These are phyloP conservation scores for Macquaria australasica DNA, from an alignment of 2,113 vertebrate species.

Conservation along the genomic window DNA sequence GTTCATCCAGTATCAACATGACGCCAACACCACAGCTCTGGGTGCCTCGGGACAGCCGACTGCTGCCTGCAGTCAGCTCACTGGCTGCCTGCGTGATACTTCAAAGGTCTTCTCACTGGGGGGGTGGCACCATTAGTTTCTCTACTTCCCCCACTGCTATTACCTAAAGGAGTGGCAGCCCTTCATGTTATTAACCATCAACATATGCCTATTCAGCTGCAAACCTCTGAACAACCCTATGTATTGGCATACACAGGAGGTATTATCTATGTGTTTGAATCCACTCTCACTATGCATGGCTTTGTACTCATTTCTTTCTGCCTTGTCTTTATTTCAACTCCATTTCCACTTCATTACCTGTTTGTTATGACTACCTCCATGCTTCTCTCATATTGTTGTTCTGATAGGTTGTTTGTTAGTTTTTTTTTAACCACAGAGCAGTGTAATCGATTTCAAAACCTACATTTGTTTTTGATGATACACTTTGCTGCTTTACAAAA, in stretches of 20 bases:
- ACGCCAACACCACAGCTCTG: slow-evolving; percentile 16
- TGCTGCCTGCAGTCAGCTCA: slow-evolving; percentile 21
- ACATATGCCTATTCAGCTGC: neutral
- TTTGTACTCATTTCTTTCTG: neutral
- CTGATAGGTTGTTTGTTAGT: neutral
- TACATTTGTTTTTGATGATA: neutral
- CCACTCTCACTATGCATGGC: neutral
- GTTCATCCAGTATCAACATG: slow-evolving; percentile 34
- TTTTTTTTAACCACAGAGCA: neutral
- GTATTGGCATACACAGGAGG: neutral
- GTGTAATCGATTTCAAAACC: neutral
- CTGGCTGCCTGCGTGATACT: slow-evolving; percentile 45
- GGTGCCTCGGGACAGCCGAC: neutral
- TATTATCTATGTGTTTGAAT: neutral
- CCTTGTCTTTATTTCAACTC: slow-evolving; percentile 1
- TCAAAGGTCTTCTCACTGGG: slow-evolving; percentile 65
- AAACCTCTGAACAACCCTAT: neutral
- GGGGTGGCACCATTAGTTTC: slow-evolving; percentile 20
- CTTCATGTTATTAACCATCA: slow-evolving; percentile 14
- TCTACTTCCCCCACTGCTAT: slow-evolving; percentile 18
- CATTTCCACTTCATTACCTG: neutral
- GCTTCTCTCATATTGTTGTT: neutral
- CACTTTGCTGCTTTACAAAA: neutral
- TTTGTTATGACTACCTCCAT: neutral
- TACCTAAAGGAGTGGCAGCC: slow-evolving; percentile 13